These are phyloP conservation scores for Macrotrachela quadricornifera DNA, from an alignment of 1,140 invertebrate species.

Conservation along the genomic window DNA sequence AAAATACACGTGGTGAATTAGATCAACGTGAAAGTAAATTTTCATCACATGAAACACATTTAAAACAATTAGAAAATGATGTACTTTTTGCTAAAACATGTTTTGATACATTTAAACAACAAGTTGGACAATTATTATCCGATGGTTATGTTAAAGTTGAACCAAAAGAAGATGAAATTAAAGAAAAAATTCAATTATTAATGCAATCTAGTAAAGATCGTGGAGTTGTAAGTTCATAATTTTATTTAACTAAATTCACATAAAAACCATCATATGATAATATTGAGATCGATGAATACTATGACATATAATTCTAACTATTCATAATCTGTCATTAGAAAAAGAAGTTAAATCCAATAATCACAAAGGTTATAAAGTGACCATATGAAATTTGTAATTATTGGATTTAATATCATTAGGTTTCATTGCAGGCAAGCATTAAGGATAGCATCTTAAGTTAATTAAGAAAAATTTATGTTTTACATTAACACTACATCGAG, in stretches of 20 bases:
- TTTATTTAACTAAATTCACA: background rate
- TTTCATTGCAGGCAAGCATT: no score
- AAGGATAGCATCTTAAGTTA: no score
- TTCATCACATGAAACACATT: constrained; percentile 5
- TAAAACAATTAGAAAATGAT: constrained; percentile 8
- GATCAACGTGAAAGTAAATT: constrained; percentile 17
- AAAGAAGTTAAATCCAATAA: no score
- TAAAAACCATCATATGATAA: background rate
- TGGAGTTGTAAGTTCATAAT: background rate
- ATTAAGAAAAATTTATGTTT: no score
- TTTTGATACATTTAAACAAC: constrained; percentile 18
- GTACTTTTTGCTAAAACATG: constrained; percentile 13
- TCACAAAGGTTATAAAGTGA: no score
- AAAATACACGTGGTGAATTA: constrained; percentile 18
- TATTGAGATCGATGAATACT: background rate
- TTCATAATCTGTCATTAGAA: no score
- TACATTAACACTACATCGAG: no score
- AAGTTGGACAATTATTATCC: constrained; percentile 17
- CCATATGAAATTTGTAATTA: no score
- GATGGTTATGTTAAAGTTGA: constrained; percentile 13
- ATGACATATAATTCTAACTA: no score
- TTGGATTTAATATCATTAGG: no score
- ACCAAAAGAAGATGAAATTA: constrained; percentile 19
- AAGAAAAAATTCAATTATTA: constrained; percentile 13
- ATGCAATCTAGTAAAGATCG: constrained; percentile 6